A percentile compares a stretch with the other conserved stretches of the same genome.
These are phyloP conservation scores for Zhuqinia jingwanae DNA, from an alignment of 2,888 invertebrate species.

Conservation along the genomic window DNA sequence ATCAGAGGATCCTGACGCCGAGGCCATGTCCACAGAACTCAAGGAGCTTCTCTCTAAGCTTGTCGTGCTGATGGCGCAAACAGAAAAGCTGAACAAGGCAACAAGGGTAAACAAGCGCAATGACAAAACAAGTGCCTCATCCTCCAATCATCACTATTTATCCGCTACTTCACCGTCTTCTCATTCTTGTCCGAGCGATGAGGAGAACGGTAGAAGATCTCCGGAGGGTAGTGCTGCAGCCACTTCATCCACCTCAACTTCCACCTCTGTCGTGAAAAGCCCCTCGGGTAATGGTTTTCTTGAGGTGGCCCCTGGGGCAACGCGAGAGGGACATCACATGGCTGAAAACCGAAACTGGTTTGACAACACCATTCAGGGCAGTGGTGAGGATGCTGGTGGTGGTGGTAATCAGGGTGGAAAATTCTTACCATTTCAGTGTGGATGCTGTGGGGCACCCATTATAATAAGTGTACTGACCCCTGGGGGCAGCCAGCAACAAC, in stretches of 20 bases:
- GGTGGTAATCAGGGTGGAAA: slow-evolving; percentile 6
- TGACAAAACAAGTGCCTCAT: slow-evolving; percentile 35
- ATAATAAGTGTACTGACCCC: slow-evolving; percentile 40
- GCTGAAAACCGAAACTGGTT: slow-evolving; percentile 12
- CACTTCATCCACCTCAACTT: neutral
- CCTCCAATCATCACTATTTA: neutral
- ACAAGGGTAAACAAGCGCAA: slow-evolving; percentile 64
- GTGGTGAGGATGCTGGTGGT: neutral
- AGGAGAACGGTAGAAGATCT: slow-evolving; percentile 62
- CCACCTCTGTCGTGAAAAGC: neutral
- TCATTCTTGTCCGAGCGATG: slow-evolving; percentile 36
- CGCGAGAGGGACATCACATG: neutral
- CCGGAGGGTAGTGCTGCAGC: slow-evolving; percentile 57
- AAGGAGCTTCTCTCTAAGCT: slow-evolving; percentile 85
- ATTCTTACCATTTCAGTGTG: slow-evolving; percentile 53
- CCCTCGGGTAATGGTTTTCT: slow-evolving; percentile 12
- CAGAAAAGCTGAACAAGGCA: slow-evolving; percentile 60
- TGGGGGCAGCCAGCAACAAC: neutral
- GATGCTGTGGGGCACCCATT: slow-evolving; percentile 61
- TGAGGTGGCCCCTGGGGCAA: slow-evolving; percentile 15
- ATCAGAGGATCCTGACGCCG: slow-evolving; percentile 84
- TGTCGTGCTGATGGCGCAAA: slow-evolving; percentile 82
- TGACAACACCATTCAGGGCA: neutral
- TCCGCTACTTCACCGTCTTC: slow-evolving; percentile 44
- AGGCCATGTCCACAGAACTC: slow-evolving; percentile 84